Evolutionary conservation across 1,140 invertebrate species (phyloP), one percentile per base, ranked within the genome.

Genomic region (Ladona fulva): DNA sequence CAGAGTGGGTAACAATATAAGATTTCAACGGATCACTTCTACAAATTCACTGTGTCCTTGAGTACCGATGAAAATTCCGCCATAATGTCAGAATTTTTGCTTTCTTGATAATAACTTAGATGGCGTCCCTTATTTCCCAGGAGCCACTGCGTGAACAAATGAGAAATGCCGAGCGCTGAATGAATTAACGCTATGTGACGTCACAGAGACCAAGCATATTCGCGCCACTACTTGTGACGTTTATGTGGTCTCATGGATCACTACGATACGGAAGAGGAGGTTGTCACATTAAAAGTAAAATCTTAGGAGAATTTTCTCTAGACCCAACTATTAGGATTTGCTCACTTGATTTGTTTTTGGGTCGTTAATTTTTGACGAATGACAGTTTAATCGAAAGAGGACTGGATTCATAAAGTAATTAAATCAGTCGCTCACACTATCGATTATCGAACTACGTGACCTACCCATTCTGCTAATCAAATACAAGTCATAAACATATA

Each of bases 61-160:
- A 80, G 76, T 78, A 77, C 74, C 73, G 77, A 76, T 75, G 76
- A 80, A 80, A 78, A 66, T 78, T 80, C 78, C 79, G 79, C 79
- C 79, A 80, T 80, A 78, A 80, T 78, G 79, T 78, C 77, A 80
- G 76, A 78, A 80, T 78, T 78, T 78, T 78, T 77, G 77, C 79
- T 78, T 74, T 77, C 79, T 78, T 52, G 76, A 74, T 77, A 80
- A 76, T 76, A 78, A 73, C 76, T 80, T 80, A 80, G 79, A 80
- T 80, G 79, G 79, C 79, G 79, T 80, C 79, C 79, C 74, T 75
- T 76, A 42, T 77, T 76, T 78, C 78, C 78, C 78, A 74, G 78
- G 74, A 77, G 74, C 74, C 78, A 75, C 77, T 79, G 78, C 78
- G 78, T 42, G 78, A 77, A 79, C 76, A 79, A 79, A 77, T 77